Base-by-base conservation (phyloP, 2,797 vertebrate species). In the Carcharodon carcharias region DNA sequence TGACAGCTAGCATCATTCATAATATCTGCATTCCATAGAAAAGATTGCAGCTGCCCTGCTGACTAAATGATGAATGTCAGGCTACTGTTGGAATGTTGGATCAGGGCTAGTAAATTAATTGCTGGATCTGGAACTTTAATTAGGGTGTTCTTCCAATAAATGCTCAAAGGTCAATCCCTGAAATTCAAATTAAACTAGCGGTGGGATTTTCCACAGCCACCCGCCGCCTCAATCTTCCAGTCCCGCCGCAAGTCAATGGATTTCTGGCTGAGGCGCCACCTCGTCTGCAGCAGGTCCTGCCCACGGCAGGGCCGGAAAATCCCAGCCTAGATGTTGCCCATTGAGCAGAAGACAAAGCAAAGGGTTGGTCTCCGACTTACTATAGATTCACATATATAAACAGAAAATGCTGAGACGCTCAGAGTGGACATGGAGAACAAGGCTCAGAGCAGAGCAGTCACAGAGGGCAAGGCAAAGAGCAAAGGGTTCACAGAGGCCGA, bases 61-160 rank as follows among this genome's bases (percentile, higher is more conserved):
- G 35, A 94, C 61, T 67, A 94, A 94, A 65, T 94, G 92, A 94
- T 45, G 40, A 67, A 94, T 94, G n/a, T 65, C 12, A 67, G n/a
- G 5, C 89, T 92, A 5, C 58, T 35, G 65, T 67, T 67, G 65
- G 56, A 58, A 40, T 67, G 92, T 94, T 94, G 63, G 18, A 50
- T 69, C 65, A 67, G 45, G 14, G 63, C 16, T 67, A 14, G 18
- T 45, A 94, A 92, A 92, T 92, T 92, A 21, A 35, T 58, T 92
- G 58, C 12, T 92, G 58, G 89, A 58, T 92, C 56, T 94, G 35
- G 14, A 67, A 11, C 63, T 58, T 89, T 45, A 67, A 94, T 69
- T 94, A 45, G 8, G 18, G 21, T 94, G 40, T 67, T 67, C 40
- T 67, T 92, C 3, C n/a, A 67, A 8, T 67, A 65, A 94, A 67